Evolutionary conservation across 2,797 vertebrate genomes (phyloP), one percentile per base, ranked within the genome.

Genomic region (Cercopithecus mitis): DNA sequence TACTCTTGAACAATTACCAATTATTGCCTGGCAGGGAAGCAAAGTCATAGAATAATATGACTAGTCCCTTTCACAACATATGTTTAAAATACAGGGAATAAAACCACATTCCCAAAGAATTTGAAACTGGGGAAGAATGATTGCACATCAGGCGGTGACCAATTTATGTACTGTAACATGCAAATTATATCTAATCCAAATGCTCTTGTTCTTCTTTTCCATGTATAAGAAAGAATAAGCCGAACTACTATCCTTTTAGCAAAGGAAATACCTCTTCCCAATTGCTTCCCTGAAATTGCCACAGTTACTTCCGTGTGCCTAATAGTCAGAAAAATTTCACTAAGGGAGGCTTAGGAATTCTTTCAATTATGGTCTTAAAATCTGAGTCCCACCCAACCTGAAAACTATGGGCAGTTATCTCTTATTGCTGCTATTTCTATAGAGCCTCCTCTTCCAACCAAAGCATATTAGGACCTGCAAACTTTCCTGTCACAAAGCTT

Each of bases 251-350:
- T 76, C n/a, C 33, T 87, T 70, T 87, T 70, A 83, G 73, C 52
- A 95, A 93, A 97, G 67, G 33, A 97, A 97, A 90, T 77, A 22
- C 9, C 57, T 87, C 45, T 95, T 90, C 50, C 87, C 36, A 89
- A 1, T 41, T 84, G 45, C 36, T 95, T 87, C 55, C 75, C 83
- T 93, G 47, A 86, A 94, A 91, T 24, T 58, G 25, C 11, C 83
- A 55, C 2, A 7, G 30, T 33, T 43, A 25, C 85, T 45, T 75
- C 39, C 57, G 72, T 20, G 14, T 80, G 55, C 61, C 39, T 70
- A 30, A 27, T 7, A 27, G 17, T 86, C 15, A n/a, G 64, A 81
- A 94, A 96, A 89, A 91, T 20, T 73, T 94, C 83, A 70, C n/a
- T 73, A 41, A 90, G 14, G 36, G 19, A 95, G 11, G 12, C n/a